Base-by-base conservation (phyloP, 2,888 invertebrate species). In the Griposia aprilina region DNA sequence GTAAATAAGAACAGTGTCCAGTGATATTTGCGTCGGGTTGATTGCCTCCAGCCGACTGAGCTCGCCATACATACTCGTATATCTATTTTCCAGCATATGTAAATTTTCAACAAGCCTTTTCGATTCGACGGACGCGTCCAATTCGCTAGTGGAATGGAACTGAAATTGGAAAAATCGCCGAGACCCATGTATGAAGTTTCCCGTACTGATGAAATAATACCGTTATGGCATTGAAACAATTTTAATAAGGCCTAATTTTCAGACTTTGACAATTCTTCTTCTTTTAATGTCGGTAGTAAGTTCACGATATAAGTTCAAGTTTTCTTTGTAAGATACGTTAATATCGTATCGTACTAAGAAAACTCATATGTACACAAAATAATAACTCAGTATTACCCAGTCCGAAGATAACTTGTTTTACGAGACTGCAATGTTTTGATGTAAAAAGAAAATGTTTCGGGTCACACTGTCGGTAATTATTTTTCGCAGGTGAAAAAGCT, bases 61-160 rank as follows among this genome's bases (percentile, higher is more conserved):
- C 85, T 86, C 89, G 85, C 90, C 87, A 91, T 88, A 82, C 85
- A 85, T 85, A n/a, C n/a, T n/a, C n/a, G n/a, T n/a, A 90, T 91
- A 92, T 91, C 93, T 93, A 93, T 94, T 93, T 94, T 91, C 90
- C 91, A 91, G 93, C 94, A 94, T 94, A 95, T 94, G 95, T 95
- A 95, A 95, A 95, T 95, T 96, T 95, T 94, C 92, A 95, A 96
- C 95, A 94, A 94, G 94, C 94, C 94, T 94, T 95, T 95, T 94
- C 94, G 94, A 94, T 94, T 93, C 93, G 93, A 88, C 94, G 94
- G 92, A 93, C 94, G 93, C 94, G 92, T 94, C 91, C 95, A 95
- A 96, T 96, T 94, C 94, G 91, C 93, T 90, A 87, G 91, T 92
- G 93, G 90, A 94, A 94, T 94, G 92, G 92, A 93, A 92, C 90